Conservation (phyloP, 2,888 invertebrate species). For the Nematopogon swammerdamellus region DNA sequence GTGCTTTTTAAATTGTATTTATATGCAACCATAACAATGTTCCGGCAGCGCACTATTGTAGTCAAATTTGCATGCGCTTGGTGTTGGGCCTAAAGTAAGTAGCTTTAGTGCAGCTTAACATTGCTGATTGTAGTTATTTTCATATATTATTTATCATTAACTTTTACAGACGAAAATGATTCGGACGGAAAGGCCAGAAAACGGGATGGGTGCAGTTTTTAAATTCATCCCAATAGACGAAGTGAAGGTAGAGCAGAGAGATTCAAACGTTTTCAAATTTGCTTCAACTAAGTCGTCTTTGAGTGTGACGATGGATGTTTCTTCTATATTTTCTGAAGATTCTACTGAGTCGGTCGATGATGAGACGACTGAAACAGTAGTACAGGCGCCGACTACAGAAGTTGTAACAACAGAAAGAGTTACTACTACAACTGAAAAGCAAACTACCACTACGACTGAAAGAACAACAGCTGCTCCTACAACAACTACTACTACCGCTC, state of each 20-base stretch:
- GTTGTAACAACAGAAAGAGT: conserved; percentile 8
- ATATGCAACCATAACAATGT: too few species aligned
- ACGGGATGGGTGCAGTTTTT: conserved; percentile 38
- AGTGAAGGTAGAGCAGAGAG: conserved; percentile 32
- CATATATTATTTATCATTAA: not conserved
- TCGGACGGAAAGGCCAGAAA: conserved; percentile 44
- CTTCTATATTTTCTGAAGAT: too few species aligned
- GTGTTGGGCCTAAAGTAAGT: too few species aligned
- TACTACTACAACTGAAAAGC: not conserved
- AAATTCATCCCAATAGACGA: conserved; percentile 50
- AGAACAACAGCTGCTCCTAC: conserved; percentile 18
- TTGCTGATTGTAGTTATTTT: too few species aligned
- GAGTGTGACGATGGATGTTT: too few species aligned
- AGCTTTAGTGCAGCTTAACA: too few species aligned
- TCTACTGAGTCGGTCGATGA: too few species aligned
- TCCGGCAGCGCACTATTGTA: too few species aligned
- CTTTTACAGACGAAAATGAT: conserved; percentile 53
- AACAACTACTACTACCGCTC: conserved; percentile 18
- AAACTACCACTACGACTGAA: conserved; percentile 10
- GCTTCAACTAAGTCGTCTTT: conserved; percentile 29
- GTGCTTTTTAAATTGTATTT: too few species aligned
- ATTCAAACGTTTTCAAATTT: conserved; percentile 40
- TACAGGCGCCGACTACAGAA: conserved; percentile 10
- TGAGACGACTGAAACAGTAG: conserved; percentile 18
- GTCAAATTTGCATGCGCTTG: too few species aligned